Evolutionary conservation across 1,140 invertebrate species (phyloP).

Genomic region (Trialeurodes vaporariorum): DNA sequence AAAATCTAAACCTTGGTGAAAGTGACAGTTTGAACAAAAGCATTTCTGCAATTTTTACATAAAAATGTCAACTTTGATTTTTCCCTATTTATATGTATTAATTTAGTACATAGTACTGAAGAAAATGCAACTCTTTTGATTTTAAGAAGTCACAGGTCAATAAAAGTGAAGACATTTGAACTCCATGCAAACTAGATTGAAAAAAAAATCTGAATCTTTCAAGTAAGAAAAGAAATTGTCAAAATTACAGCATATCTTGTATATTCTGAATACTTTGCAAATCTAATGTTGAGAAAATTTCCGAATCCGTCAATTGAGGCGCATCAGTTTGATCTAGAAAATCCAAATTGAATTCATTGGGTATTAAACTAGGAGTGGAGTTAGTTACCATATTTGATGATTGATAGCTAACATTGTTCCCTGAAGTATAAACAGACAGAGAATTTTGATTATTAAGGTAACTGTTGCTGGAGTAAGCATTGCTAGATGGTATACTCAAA

Average conservation of each 20-base stretch:
- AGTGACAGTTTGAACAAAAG: no score
- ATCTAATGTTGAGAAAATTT: not conserved
- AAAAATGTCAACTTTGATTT: no score
- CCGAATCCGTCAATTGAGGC: not conserved
- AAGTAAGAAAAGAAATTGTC: no score
- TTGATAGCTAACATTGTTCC: not conserved
- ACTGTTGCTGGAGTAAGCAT: not conserved
- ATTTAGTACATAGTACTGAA: no score
- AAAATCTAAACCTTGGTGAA: no score
- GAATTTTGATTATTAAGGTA: not conserved
- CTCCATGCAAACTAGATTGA: no score
- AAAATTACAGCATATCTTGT: not conserved
- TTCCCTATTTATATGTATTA: no score
- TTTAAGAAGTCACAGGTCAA: no score
- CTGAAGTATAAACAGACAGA: not conserved
- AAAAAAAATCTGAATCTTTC: no score
- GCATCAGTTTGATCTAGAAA: not conserved
- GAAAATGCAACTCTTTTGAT: no score
- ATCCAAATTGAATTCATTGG: not conserved
- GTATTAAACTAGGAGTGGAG: not conserved
- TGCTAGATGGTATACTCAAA: not conserved
- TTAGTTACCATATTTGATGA: not conserved
- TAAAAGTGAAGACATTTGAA: no score
- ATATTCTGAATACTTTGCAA: not conserved
- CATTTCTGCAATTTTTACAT: no score